Evolutionary conservation across 2,888 invertebrate species (phyloP).

Genomic region (Agrotis clavis): DNA sequence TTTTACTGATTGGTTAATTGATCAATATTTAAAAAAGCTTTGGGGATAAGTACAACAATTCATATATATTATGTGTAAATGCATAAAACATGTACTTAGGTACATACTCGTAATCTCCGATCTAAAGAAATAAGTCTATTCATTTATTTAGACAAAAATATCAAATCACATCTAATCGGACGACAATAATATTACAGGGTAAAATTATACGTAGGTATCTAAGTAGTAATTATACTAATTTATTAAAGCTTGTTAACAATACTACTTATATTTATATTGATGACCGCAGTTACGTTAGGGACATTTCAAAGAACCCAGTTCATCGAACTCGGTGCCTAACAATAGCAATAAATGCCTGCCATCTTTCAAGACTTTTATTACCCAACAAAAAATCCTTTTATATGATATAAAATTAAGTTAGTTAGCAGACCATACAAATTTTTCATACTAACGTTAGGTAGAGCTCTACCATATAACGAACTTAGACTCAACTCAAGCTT

Average conservation of each 20-base stretch:
- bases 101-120: constrained; percentile 31
- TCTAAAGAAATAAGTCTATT: constrained; percentile 37
- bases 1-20: constrained; percentile 31
- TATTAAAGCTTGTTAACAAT: constrained; percentile 67
- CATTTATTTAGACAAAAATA: constrained; percentile 45
- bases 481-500: no score
- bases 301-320: constrained; percentile 34
- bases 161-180: constrained; percentile 59
- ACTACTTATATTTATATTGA: constrained; percentile 40
- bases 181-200: constrained; percentile 57
- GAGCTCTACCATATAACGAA: no score
- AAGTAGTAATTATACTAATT: constrained; percentile 58
- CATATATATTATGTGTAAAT: constrained; percentile 44
- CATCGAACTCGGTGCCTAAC: constrained; percentile 52
- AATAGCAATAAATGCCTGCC: constrained; percentile 7
- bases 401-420: constrained; percentile 6
- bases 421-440: neutral
- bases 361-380: constrained; percentile 3
- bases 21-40: constrained; percentile 56
- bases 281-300: constrained; percentile 32
- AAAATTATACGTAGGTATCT: constrained; percentile 55
- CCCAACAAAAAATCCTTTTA: constrained; percentile 2
- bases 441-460: neutral
- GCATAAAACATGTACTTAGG: constrained; percentile 45
- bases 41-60: constrained; percentile 37